phyloP scores from a whole-genome alignment of 2,888 invertebrate genomes.

The Proisotoma minuta region DNA sequence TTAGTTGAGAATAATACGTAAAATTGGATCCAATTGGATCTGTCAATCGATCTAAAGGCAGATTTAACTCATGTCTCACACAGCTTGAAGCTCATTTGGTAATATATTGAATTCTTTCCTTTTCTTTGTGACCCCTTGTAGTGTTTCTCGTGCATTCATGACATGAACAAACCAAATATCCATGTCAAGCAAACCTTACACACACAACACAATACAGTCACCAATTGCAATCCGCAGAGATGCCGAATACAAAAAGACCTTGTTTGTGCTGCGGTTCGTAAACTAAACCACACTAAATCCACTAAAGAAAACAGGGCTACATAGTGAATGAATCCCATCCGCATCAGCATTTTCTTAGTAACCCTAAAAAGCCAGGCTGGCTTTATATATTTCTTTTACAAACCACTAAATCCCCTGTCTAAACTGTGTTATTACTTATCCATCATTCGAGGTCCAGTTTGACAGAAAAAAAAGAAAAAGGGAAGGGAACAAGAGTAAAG shows the following conservation, averaged over 20 bases:
- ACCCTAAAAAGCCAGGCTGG: too few relatives aligned
- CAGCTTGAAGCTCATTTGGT: slow-evolving; percentile 11
- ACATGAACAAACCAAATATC: not conserved
- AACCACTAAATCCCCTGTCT: slow-evolving; percentile 11
- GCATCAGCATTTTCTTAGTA: too few relatives aligned
- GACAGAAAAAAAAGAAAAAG: not conserved
- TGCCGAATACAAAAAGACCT: too few relatives aligned
- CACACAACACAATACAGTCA: not conserved
- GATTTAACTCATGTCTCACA: slow-evolving; percentile 9
- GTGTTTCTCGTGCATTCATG: not conserved
- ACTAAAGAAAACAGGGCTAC: too few relatives aligned
- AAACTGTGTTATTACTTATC: slow-evolving; percentile 5
- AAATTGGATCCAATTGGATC: slow-evolving; percentile 46
- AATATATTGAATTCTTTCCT: not conserved
- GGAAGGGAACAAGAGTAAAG: too few relatives aligned
- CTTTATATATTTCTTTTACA: too few relatives aligned
- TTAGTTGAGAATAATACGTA: slow-evolving; percentile 41
- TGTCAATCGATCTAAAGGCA: slow-evolving; percentile 40
- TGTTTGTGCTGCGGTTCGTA: too few relatives aligned
- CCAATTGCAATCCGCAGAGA: too few relatives aligned
- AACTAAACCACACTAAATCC: too few relatives aligned
- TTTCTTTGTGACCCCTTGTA: not conserved
- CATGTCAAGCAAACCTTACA: not conserved
- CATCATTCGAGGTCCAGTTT: not conserved
- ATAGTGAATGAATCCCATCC: too few relatives aligned